Conservation (phyloP, 53 echinoderm and acorn worm species). For the Henricia sp. region DNA sequence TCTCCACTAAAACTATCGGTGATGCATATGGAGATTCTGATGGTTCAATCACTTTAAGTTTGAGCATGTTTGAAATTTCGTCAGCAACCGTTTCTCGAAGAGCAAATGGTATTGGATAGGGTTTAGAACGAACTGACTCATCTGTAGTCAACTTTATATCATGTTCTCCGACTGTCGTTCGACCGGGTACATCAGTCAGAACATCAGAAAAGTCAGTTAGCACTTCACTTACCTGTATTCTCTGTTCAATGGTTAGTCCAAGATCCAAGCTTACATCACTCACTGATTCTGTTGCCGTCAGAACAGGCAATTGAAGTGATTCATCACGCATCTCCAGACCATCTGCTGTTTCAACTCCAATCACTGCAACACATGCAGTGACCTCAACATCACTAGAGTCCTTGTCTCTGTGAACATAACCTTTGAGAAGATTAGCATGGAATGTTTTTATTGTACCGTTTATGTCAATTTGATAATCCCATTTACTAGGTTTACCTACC, state of each 20-base stretch:
- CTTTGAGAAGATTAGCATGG: constrained; percentile 60
- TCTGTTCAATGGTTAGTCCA: constrained; percentile 3
- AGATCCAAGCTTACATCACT: not conserved
- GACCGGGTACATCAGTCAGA: constrained; percentile 72
- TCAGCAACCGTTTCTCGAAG: constrained; percentile 40
- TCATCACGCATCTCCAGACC: not conserved
- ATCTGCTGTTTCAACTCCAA: not conserved
- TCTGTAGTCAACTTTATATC: constrained; percentile 55
- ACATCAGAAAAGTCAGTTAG: constrained; percentile 44
- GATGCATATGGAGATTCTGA: constrained; percentile 66
- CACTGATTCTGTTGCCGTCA: constrained; percentile 2
- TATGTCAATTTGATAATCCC: constrained; percentile 60
- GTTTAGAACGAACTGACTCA: constrained; percentile 41
- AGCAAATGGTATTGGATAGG: constrained; percentile 67
- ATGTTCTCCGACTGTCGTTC: constrained; percentile 46
- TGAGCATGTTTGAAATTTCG: constrained; percentile 56
- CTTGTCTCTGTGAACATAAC: constrained; percentile 15
- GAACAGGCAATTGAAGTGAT: not conserved
- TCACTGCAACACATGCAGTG: constrained; percentile 1
- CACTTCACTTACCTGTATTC: constrained; percentile 9
- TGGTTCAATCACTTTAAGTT: constrained; percentile 62
- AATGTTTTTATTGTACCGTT: constrained; percentile 34
- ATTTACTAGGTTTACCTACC: constrained; percentile 1
- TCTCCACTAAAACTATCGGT: constrained; percentile 63
- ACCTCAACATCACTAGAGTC: not conserved